Evolutionary conservation across 1,140 invertebrate species (phyloP), one percentile per base, ranked within the genome.

Genomic region (Bilobella aurantiaca): DNA sequence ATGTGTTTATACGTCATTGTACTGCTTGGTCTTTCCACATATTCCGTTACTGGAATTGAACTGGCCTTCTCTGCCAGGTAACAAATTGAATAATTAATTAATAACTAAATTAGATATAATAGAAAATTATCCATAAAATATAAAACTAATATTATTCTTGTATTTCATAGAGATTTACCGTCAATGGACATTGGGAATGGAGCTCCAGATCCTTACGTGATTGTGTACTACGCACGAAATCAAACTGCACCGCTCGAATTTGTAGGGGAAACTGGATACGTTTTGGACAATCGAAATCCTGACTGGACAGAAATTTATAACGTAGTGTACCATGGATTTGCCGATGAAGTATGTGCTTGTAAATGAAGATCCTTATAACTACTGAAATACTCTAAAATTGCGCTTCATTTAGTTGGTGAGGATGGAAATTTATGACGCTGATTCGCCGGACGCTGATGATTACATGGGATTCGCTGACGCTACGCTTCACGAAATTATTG

Each of bases 131-230:
- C 12, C 12, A 21, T 63, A 59, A n/a, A 27, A 3, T 27, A n/a
- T n/a, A n/a, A n/a, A n/a, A n/a, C n/a, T n/a, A n/a, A n/a, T 27
- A 23, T 59, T 58, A 25, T 53, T 56, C 28, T 53, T 8, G 28
- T 14, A 64, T 57, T 64, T 59, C 5, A 3, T 49, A 65, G 64
- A 31, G 29, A 56, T 21, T 37, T 66, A 21, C 64, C 64, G 21
- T 32, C 27, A 1, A 21, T 49, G 34, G 64, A 66, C 27, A 34
- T 47, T 27, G 47, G 47, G 5, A 34, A 62, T 34, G 64, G 64
- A 5, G 28, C 58, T 3, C 59, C 64, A 32, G 64, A 66, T 53
- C 8, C 64, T 1, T 66, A 62, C 23, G 37, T 42, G 2, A 62
- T 29, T 1, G 58, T 66, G 3, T 49, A n/a, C 8, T 66, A 62